Conservation (phyloP, 2,797 vertebrate species). For the Fistularia commersonii region DNA sequence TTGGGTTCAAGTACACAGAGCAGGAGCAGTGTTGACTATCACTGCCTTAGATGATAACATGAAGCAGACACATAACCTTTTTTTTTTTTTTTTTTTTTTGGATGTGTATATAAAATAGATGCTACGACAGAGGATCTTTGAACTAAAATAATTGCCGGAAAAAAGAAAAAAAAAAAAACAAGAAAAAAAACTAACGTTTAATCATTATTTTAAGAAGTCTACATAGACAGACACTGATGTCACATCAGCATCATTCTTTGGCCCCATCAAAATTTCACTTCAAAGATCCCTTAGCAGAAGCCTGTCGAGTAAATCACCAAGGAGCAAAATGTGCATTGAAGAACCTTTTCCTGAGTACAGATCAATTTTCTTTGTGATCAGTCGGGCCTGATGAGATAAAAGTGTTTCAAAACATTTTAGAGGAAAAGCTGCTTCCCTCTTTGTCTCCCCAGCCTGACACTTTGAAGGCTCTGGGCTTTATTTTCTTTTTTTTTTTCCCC, state of each 20-base stretch:
- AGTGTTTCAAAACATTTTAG: conserved; percentile 60
- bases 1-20: background rate
- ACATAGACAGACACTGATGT: conserved; percentile 31
- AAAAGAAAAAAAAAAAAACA: background rate
- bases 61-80: background rate
- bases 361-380: conserved; percentile 73
- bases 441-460: conserved; percentile 41
- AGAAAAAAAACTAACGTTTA: background rate
- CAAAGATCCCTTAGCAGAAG: conserved; percentile 46
- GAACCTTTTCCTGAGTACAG: conserved; percentile 38
- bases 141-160: conserved; percentile 8
- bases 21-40: background rate
- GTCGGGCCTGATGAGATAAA: conserved; percentile 63
- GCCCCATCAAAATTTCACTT: conserved; percentile 43
- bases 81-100: background rate
- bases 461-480: conserved; percentile 42
- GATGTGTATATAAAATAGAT: background rate
- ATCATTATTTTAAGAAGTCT: background rate
- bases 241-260: conserved; percentile 34
- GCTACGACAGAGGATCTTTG: conserved; percentile 2
- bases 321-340: conserved; percentile 50
- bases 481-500: conserved; percentile 18
- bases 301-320: conserved; percentile 53
- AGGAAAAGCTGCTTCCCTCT: conserved; percentile 50
- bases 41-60: background rate